These are phyloP conservation scores for Cheilosia variabilis DNA, from an alignment of 2,888 invertebrate species.

Conservation along the genomic window DNA sequence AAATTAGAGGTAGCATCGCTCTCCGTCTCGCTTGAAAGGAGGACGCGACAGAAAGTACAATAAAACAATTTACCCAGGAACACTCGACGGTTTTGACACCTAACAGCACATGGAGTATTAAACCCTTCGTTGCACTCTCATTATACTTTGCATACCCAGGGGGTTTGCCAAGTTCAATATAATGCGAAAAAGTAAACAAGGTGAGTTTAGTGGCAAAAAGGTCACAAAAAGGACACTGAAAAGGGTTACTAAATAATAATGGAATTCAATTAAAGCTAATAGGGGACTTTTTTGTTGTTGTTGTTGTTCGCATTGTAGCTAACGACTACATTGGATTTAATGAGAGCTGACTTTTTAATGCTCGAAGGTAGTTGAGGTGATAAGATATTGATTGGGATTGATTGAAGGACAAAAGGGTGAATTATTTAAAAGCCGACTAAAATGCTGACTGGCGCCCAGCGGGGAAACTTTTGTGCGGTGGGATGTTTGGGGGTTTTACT, in stretches of 20 bases:
- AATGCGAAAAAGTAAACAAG: constrained; percentile 33
- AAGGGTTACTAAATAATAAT: constrained; percentile 51
- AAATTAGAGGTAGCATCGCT: constrained; percentile 3
- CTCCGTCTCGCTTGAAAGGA: background rate
- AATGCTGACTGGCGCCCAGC: background rate
- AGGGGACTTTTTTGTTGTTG: constrained; percentile 13
- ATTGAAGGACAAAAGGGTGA: constrained; percentile 1
- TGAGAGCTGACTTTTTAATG: constrained; percentile 31
- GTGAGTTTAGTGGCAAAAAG: constrained; percentile 11
- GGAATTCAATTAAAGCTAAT: constrained; percentile 64
- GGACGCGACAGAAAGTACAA: constrained; percentile 29
- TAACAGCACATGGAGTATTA: constrained; percentile 31
- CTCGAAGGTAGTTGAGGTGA: constrained; percentile 21
- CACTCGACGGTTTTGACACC: constrained; percentile 37
- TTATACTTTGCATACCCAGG: constrained; percentile 18
- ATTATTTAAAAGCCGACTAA: background rate
- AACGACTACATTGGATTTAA: constrained; percentile 51
- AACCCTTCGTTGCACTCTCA: constrained; percentile 8
- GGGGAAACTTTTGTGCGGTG: no score
- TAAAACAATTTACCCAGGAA: constrained; percentile 49
- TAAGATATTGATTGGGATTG: constrained; percentile 42
- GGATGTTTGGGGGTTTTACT: no score
- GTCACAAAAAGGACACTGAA: constrained; percentile 40
- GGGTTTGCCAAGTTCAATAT: constrained; percentile 30
- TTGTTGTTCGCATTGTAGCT: background rate